These are phyloP conservation scores for Chaetophractus vellerosus DNA, from an alignment of 2,797 vertebrate genomes.

Conservation along the genomic window DNA sequence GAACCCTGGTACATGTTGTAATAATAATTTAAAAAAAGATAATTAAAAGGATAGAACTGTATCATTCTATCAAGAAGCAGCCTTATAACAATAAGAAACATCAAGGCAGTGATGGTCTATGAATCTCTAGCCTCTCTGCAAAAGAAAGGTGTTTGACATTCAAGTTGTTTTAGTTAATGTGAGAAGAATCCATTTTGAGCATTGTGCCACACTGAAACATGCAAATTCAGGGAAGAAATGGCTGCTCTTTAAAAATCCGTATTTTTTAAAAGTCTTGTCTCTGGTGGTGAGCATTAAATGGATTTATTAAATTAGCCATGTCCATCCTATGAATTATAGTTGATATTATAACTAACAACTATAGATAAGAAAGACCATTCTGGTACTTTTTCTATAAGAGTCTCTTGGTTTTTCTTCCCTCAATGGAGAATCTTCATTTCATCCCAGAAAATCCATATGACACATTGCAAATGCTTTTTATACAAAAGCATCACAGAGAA, in stretches of 20 bases:
- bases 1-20: slow-evolving; percentile 82
- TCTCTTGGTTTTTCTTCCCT: slow-evolving; percentile 68
- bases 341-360: neutral
- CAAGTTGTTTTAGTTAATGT: slow-evolving; percentile 48
- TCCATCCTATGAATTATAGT: neutral
- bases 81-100: slow-evolving; percentile 81
- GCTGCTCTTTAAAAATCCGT: slow-evolving; percentile 31
- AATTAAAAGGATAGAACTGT: slow-evolving; percentile 89
- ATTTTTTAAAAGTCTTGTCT: slow-evolving; percentile 24
- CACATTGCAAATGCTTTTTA: slow-evolving; percentile 76
- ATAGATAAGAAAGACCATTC: slow-evolving; percentile 52
- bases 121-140: slow-evolving; percentile 58
- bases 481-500: slow-evolving; percentile 74
- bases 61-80: slow-evolving; percentile 83
- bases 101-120: slow-evolving; percentile 57
- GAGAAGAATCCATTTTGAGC: slow-evolving; percentile 63
- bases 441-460: slow-evolving; percentile 72
- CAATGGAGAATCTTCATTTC: slow-evolving; percentile 81
- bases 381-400: slow-evolving; percentile 63
- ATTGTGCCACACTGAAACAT: neutral
- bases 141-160: slow-evolving; percentile 70
- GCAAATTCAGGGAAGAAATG: slow-evolving; percentile 44
- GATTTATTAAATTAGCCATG: slow-evolving; percentile 67
- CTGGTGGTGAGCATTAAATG: slow-evolving; percentile 38
- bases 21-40: slow-evolving; percentile 87